These are phyloP conservation scores for Porites lobata DNA, from an alignment of 92 coral and sea anemone genomes.

Conservation along the genomic window DNA sequence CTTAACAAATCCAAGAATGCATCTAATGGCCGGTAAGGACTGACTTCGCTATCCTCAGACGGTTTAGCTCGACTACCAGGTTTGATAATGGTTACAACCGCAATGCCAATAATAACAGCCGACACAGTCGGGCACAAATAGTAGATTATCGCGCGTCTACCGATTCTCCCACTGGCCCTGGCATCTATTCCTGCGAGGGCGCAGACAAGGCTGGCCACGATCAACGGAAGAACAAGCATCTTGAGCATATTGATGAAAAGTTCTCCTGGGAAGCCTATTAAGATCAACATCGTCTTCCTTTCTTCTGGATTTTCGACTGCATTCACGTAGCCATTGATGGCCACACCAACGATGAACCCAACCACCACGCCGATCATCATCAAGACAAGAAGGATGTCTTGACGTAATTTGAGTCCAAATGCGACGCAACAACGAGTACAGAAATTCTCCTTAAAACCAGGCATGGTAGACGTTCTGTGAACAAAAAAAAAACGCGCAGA, in stretches of 20 bases:
- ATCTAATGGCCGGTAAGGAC: conserved; percentile 83
- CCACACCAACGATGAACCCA: conserved; percentile 78
- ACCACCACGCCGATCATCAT: conserved; percentile 74
- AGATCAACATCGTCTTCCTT: conserved; percentile 50
- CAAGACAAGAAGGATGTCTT: conserved; percentile 74
- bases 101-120: conserved; percentile 71
- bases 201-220: conserved; percentile 67
- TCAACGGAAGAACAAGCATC: conserved; percentile 73
- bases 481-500: too few relatives aligned
- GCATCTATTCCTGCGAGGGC: conserved; percentile 72
- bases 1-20: conserved; percentile 91
- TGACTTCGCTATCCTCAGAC: conserved; percentile 3
- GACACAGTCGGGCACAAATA: conserved; percentile 61
- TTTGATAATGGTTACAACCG: conserved; percentile 56
- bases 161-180: conserved; percentile 64
- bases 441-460: neutral
- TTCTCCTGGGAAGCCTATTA: conserved; percentile 77
- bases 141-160: conserved; percentile 71
- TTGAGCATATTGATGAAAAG: conserved; percentile 75
- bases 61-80: conserved; percentile 57
- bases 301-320: conserved; percentile 52
- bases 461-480: conserved; percentile 2
- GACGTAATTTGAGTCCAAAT: conserved; percentile 54
- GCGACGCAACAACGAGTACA: conserved; percentile 38
- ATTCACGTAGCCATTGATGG: conserved; percentile 76